Conservation (phyloP, 35 echinoderm and acorn worm genomes). For the Acanthaster planci region DNA sequence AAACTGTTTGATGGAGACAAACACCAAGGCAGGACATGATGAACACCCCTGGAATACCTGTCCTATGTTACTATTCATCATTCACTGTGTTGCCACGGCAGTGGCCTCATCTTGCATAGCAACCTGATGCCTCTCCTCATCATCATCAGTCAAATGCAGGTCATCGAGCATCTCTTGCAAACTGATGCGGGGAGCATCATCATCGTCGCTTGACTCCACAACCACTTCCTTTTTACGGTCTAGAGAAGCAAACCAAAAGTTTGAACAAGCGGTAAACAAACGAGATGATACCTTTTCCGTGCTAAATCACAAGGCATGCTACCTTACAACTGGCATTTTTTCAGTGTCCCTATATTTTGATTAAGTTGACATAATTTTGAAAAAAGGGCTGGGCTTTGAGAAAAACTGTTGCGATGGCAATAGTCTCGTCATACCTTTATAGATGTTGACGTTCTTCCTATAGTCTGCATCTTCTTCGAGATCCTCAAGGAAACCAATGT, state of each 20-base stretch:
- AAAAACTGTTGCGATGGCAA: background rate
- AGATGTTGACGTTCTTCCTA: conserved; percentile 92
- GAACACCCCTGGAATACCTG: no score
- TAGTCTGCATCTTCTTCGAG: conserved; percentile 91
- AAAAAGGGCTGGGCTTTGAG: background rate
- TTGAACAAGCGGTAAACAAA: no score
- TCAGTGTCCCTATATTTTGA: background rate
- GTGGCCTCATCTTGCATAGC: conserved; percentile 19
- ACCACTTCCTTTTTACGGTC: conserved; percentile 74
- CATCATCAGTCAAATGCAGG: conserved; percentile 68
- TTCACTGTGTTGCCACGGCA: background rate
- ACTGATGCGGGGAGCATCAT: conserved; percentile 79
- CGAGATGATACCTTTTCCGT: no score
- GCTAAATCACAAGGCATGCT: no score
- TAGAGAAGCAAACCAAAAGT: conserved; percentile 2
- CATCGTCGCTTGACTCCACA: conserved; percentile 82
- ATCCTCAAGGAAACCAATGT: conserved; percentile 88
- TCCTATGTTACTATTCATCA: no score
- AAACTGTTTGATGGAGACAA: no score
- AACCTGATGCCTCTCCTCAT: no score
- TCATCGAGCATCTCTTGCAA: conserved; percentile 98
- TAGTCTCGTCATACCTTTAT: conserved; percentile 57
- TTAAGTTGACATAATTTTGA: background rate
- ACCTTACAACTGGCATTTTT: no score
- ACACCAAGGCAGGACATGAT: no score